A percentile compares a stretch with the other conserved stretches of the same genome.
These are phyloP conservation scores for Alaudala cheleensis DNA, from an alignment of 2,113 vertebrate species.

Conservation along the genomic window DNA sequence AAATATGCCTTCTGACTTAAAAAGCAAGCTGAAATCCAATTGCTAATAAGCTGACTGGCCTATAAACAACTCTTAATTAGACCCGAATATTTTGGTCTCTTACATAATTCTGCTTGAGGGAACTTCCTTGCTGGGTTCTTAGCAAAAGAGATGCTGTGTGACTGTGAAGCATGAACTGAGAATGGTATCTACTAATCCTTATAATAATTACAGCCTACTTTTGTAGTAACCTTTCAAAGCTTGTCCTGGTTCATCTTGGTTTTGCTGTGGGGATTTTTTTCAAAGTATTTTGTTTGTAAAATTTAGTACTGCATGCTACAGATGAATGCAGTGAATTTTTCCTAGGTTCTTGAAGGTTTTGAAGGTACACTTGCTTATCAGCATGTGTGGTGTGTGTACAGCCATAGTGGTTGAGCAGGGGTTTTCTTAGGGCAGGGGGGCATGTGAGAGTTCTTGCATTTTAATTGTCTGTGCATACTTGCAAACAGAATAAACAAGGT, in stretches of 20 bases:
- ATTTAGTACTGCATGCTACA: neutral
- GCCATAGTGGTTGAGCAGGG: neutral
- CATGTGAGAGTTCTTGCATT: neutral
- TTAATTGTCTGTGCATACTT: neutral
- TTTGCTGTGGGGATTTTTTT: neutral
- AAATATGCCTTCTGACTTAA: neutral
- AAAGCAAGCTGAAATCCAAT: neutral
- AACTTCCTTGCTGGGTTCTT: neutral
- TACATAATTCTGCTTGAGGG: neutral
- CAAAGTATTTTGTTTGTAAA: neutral
- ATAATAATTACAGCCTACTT: neutral
- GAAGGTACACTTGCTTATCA: neutral
- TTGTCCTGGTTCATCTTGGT: neutral
- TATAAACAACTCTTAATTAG: neutral
- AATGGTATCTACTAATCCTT: neutral
- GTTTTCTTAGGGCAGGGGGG: neutral
- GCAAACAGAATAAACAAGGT: neutral
- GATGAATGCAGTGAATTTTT: neutral
- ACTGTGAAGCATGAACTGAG: neutral
- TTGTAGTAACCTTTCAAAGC: neutral
- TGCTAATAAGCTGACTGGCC: neutral
- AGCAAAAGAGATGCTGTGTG: neutral
- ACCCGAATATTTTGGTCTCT: neutral
- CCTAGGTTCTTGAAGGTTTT: neutral
- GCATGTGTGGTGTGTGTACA: fast-evolving